Evolutionary conservation across 2,113 vertebrate species (phyloP), one percentile per base, ranked within the genome.

Genomic region (Pelobates fuscus): DNA sequence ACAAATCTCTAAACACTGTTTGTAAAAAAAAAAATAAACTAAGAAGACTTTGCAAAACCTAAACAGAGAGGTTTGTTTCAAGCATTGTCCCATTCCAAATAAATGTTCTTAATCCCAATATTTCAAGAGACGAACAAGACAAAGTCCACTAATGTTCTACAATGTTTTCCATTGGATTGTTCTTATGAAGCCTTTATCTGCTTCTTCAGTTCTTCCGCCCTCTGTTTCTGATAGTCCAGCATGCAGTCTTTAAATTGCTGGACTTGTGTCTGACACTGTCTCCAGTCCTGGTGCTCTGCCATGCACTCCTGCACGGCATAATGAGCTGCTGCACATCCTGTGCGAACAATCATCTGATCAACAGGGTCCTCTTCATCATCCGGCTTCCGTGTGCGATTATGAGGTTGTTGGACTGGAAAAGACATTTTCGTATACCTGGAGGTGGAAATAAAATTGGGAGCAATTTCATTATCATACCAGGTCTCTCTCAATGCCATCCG

Each of bases 231-330:
- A 69, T 86, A 88, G 17, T 67, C 83, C 27, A 78, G 85, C 96
- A 99, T 98, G 80, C 96, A 98, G 26, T 94, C 86, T 27, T 88
- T 92, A 30, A 99, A 98, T 0, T 87, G 89, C 71, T 89, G 88
- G 29, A 98, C 89, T 60, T 94, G 84, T 0, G 8, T 7, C 82
- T 96, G 95, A 85, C 96, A 98, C 20, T 52, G 83, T 15, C 97
- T 76, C 97, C 97, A 98, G 87, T 98, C 97, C 85, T 89, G 94
- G 57, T 90, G 82, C n/a, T 90, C 89, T 0, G 93, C 93, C 94
- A 98, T 98, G 83, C 97, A 99, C 32, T 97, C 93, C 85, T 96
- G 95, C 64, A 99, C 87, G 0, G 89, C 88, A 0, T 92, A 91
- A 70, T 98, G 97, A 30, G 89, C 89, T 17, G 85, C 80, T 1